Percentiles rank a stretch among this genome's conserved stretches.
Conservation (phyloP, 2,113 vertebrate species). For the Rhagologus leucostigma region DNA sequence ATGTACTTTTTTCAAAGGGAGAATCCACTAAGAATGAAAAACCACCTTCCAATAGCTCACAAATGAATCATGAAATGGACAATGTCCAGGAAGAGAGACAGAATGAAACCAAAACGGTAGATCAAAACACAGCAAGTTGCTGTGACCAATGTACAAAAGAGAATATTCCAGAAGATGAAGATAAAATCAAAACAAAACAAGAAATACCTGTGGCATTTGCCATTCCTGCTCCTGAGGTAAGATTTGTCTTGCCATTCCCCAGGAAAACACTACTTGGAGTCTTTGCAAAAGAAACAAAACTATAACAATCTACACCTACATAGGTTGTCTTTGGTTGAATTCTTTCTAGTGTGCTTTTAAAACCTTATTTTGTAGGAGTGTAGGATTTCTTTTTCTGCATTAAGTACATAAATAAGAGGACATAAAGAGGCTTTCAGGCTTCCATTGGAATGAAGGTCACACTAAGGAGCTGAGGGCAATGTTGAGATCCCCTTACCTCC, state of each 20-base stretch:
- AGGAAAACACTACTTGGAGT: not conserved
- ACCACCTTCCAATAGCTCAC: conserved; percentile 66
- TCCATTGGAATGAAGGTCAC: not conserved
- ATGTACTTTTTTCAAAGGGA: not conserved
- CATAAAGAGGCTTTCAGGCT: not conserved
- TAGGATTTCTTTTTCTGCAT: not conserved
- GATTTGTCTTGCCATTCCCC: not conserved
- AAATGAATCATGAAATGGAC: conserved; percentile 68
- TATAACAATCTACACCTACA: fast-evolving
- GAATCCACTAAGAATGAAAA: not conserved
- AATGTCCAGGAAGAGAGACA: conserved; percentile 48
- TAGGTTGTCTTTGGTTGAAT: not conserved
- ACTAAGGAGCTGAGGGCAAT: not conserved
- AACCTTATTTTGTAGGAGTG: not conserved
- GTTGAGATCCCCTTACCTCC: not conserved
- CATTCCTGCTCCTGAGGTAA: conserved; percentile 55
- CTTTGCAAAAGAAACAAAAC: not conserved
- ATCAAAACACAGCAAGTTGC: conserved; percentile 69
- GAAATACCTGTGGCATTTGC: conserved; percentile 58
- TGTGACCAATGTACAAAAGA: conserved; percentile 68
- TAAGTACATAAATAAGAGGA: not conserved
- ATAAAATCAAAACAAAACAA: not conserved
- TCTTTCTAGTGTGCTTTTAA: not conserved
- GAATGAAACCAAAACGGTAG: conserved; percentile 6
- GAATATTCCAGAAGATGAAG: not conserved